Evolutionary conservation across 30 jellyfish, hydroid and myxozoan species (phyloP).

Genomic region (Aurelia aurita): DNA sequence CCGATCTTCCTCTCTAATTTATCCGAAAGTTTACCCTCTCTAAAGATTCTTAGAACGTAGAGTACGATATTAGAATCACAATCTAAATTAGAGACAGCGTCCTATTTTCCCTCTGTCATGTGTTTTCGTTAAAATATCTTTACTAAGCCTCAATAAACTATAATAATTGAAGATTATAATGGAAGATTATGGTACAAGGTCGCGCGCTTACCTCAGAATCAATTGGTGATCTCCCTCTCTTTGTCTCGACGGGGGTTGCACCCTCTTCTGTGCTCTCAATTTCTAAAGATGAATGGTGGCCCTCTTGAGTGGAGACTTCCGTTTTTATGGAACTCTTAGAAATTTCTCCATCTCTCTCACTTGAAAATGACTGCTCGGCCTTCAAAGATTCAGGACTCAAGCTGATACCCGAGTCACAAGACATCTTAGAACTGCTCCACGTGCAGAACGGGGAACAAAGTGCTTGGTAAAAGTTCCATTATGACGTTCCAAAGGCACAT

Average conservation of each 20-base stretch:
- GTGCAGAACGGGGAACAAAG: too few species aligned
- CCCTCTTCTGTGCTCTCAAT: not conserved
- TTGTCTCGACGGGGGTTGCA: slow-evolving; percentile 47
- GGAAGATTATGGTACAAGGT: too few species aligned
- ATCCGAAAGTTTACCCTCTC: too few species aligned
- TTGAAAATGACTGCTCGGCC: not conserved
- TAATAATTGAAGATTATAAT: too few species aligned
- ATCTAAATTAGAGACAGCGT: too few species aligned
- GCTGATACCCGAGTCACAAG: slow-evolving; percentile 50
- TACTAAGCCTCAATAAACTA: too few species aligned
- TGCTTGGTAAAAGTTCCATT: not conserved
- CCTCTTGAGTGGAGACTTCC: slow-evolving; percentile 9
- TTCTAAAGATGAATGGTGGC: slow-evolving; percentile 6
- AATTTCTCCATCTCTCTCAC: slow-evolving; percentile 1
- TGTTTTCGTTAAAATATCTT: too few species aligned
- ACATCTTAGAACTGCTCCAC: slow-evolving; percentile 16
- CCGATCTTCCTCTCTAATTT: too few species aligned
- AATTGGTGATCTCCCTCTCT: slow-evolving; percentile 4
- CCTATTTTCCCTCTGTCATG: too few species aligned
- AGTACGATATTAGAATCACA: too few species aligned
- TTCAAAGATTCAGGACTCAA: slow-evolving; percentile 29
- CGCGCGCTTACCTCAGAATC: slow-evolving; percentile 25
- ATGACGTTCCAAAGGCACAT: not conserved
- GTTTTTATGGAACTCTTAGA: not conserved
- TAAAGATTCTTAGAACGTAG: too few species aligned